Evolutionary conservation across 2,888 invertebrate species (phyloP), one percentile per base, ranked within the genome.

Genomic region (Timema podura): DNA sequence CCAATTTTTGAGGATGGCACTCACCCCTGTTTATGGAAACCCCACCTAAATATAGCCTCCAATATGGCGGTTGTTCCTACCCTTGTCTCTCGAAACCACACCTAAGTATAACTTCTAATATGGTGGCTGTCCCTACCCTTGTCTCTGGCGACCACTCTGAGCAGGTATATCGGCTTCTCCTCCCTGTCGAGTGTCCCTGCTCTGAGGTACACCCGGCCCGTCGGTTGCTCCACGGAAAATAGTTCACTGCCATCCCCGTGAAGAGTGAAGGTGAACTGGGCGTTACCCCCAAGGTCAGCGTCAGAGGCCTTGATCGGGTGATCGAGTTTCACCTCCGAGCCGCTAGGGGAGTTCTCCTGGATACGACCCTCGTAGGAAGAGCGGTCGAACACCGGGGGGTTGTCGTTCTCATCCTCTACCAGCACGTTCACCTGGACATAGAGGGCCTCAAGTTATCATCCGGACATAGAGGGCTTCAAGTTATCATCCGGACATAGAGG

Each of bases 351-450:
- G 79, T 96, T 94, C 82, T 96, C 96, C 61, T 83, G 82, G 15
- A 96, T 89, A 72, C 85, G 84, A 1, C 93, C 93, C 76, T 92
- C 90, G 78, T 94, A 96, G 0, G 83, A 79, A 0, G 85, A 78
- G 11, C 86, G 81, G 74, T 90, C 89, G 79, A 96, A 96, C 70
- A 87, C 80, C 0, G 96, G 96, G 5, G 93, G 86, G 77, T 94
- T 94, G 77, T 95, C 95, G 77, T 95, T 95, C 73, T 92, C 92
- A 78, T 95, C 95, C 72, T 92, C 91, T 0, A 95, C 92, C 69
- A 88, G 83, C 48, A 95, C 86, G 11, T 88, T 89, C 0, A 92
- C 83, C 81, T 82, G 67, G 10, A 74, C 71, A 30, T 30, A 30
- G 30, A 2, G 30, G 30, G 2, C 1, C 30, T 30, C 30, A 30